Evolutionary conservation across 2,113 vertebrate species (phyloP).

Genomic region (Sebastes schlegelii): DNA sequence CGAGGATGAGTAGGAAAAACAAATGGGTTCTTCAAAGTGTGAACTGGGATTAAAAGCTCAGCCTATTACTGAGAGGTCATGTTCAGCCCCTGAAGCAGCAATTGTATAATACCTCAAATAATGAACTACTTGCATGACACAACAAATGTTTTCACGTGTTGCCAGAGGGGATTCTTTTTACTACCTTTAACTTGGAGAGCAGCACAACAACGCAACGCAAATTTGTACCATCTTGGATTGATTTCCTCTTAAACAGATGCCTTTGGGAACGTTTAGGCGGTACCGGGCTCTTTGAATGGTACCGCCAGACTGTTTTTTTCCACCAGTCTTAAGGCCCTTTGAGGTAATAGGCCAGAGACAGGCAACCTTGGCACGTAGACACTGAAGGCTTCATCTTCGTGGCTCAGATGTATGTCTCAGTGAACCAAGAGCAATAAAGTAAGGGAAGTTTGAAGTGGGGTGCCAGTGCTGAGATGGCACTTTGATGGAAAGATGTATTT

Average conservation of each 20-base stretch:
- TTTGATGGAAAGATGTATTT: slow-evolving; percentile 40
- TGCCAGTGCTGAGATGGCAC: slow-evolving; percentile 61
- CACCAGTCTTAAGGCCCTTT: slow-evolving; percentile 57
- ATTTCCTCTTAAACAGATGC: slow-evolving; percentile 49
- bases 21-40: slow-evolving; percentile 38
- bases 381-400: slow-evolving; percentile 43
- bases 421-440: slow-evolving; percentile 56
- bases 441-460: slow-evolving; percentile 27
- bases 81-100: slow-evolving; percentile 11
- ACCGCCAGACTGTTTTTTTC: slow-evolving; percentile 49
- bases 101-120: slow-evolving; percentile 5
- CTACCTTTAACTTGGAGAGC: slow-evolving; percentile 6
- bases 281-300: slow-evolving; percentile 32
- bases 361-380: slow-evolving; percentile 46
- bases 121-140: slow-evolving; percentile 22
- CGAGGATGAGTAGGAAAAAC: slow-evolving; percentile 24
- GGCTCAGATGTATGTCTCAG: slow-evolving; percentile 12
- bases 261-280: slow-evolving; percentile 36
- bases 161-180: not conserved
- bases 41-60: slow-evolving; percentile 30
- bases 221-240: slow-evolving; percentile 35
- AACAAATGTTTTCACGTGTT: slow-evolving; percentile 21
- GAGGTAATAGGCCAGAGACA: slow-evolving; percentile 56
- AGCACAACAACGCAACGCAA: slow-evolving; percentile 33
- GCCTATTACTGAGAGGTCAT: slow-evolving; percentile 13